Evolutionary conservation across 2,888 invertebrate species (phyloP).

Genomic region (Baccha elongata): DNA sequence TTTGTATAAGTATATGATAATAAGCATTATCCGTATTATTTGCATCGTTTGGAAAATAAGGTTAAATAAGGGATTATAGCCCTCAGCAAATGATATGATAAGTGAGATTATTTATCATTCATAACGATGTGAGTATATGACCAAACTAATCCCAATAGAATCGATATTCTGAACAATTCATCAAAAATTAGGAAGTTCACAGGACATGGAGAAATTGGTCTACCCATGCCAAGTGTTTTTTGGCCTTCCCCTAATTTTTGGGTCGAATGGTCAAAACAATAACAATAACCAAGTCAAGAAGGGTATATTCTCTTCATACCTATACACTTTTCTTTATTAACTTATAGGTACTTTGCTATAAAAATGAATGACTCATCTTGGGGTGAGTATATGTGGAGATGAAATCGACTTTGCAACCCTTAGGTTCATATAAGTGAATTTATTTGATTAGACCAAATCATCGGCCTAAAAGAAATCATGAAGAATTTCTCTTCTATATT

Average conservation of each 20-base stretch:
- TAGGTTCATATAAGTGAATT: conserved; percentile 47
- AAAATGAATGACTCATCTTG: conserved; percentile 60
- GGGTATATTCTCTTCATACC: not conserved
- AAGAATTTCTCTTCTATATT: not conserved
- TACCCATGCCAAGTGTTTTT: not conserved
- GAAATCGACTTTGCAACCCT: conserved; percentile 35
- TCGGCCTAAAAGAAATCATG: conserved; percentile 6
- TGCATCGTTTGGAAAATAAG: conserved; percentile 3
- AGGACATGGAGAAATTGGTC: conserved; percentile 8
- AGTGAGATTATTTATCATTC: conserved; percentile 44
- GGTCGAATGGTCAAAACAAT: conserved; percentile 44
- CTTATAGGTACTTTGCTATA: conserved; percentile 53
- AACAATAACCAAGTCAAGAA: conserved; percentile 52
- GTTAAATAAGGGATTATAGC: not conserved
- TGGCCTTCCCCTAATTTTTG: not conserved
- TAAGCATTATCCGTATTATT: too few relatives aligned
- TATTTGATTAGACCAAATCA: conserved; percentile 50
- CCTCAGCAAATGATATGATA: not conserved
- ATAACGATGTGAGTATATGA: conserved; percentile 21
- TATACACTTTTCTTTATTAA: conserved; percentile 48
- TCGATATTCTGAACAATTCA: not conserved
- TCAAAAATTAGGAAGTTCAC: not conserved
- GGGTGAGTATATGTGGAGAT: not conserved
- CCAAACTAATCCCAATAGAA: conserved; percentile 11
- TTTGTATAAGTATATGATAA: too few relatives aligned